phyloP scores from a whole-genome alignment of 2,113 vertebrate species.

The Ailurus styani region DNA sequence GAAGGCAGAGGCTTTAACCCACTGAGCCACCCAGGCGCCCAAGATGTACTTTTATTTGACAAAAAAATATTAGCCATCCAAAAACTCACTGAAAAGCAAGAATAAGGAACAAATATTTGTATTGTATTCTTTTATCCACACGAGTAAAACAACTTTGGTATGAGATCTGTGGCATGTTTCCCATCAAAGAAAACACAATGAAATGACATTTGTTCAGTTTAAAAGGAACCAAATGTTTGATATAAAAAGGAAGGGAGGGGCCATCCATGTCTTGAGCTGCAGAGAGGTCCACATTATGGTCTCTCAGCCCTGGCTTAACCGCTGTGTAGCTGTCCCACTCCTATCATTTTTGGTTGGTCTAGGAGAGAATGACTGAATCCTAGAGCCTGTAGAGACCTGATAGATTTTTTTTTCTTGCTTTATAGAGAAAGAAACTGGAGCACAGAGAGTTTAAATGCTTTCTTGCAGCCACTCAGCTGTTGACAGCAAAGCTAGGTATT shows the following conservation, averaged over 20 bases:
- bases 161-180: not conserved
- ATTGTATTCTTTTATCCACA: conserved; percentile 22
- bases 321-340: not conserved
- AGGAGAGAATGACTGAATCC: not conserved
- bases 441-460: not conserved
- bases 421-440: conserved; percentile 6
- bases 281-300: not conserved
- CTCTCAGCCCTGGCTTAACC: not conserved
- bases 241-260: not conserved
- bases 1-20: too few relatives aligned
- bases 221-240: not conserved
- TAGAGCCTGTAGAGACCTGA: not conserved
- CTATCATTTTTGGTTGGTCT: not conserved
- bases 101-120: not conserved
- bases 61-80: conserved; percentile 22
- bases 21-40: too few relatives aligned
- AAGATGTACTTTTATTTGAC: conserved; percentile 46
- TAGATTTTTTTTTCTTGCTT: not conserved
- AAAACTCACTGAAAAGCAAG: conserved; percentile 18
- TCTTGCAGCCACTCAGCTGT: not conserved
- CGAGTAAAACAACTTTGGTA: conserved; percentile 19
- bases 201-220: conserved; percentile 31
- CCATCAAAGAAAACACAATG: conserved; percentile 20
- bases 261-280: not conserved
- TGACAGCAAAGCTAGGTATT: not conserved